These are phyloP conservation scores for Phalacrocorax brasilianus DNA, from an alignment of 2,113 vertebrate genomes.

Conservation along the genomic window DNA sequence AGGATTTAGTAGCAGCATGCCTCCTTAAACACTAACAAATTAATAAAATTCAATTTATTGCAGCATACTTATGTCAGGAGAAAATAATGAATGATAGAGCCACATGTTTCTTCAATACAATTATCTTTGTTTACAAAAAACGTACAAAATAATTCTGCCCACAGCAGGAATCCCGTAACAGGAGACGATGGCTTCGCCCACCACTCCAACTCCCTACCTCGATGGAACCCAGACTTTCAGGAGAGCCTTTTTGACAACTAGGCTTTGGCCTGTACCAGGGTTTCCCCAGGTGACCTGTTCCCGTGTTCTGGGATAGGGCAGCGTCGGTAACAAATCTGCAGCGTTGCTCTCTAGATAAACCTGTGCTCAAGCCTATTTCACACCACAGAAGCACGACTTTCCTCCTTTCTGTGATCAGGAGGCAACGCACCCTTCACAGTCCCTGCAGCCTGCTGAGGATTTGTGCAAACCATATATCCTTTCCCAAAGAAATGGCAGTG, in stretches of 20 bases:
- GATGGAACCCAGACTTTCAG: not conserved
- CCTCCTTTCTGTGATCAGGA: not conserved
- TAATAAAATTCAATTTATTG: not conserved
- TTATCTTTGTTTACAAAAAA: not conserved
- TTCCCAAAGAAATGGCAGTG: not conserved
- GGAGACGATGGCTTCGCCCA: not conserved
- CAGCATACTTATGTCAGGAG: not conserved
- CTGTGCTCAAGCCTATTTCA: not conserved
- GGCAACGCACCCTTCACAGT: not conserved
- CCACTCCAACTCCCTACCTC: fast-evolving
- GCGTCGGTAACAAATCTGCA: fast-evolving
- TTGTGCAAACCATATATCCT: not conserved
- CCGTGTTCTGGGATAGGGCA: not conserved
- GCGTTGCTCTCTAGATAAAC: fast-evolving
- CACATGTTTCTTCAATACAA: not conserved
- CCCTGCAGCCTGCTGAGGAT: not conserved
- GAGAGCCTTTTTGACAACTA: not conserved
- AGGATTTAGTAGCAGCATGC: not conserved
- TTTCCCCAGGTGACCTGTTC: not conserved
- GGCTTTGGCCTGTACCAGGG: too few relatives aligned
- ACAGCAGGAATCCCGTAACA: not conserved
- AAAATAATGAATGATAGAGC: not conserved
- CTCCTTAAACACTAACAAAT: not conserved
- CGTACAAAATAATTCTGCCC: not conserved
- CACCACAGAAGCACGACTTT: fast-evolving